Evolutionary conservation across 2,888 invertebrate species (phyloP), one percentile per base, ranked within the genome.

Genomic region (Lutraria lutraria): DNA sequence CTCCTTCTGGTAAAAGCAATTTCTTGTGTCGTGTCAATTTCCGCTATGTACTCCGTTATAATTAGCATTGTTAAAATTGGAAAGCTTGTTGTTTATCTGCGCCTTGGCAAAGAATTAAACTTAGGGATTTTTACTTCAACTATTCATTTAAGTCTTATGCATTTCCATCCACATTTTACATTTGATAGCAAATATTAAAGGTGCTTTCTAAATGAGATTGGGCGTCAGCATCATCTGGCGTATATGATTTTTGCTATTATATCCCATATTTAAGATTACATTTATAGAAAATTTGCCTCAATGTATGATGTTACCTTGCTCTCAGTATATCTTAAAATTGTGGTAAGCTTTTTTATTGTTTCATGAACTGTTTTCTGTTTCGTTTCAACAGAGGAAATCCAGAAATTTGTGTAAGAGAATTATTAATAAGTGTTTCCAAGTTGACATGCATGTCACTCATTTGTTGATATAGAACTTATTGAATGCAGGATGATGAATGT

Each of bases 1-100:
- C 25, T 68, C n/a, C 63, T 68, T 68, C 63, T 68, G 63, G 63
- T 68, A 68, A 68, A 68, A 68, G 63, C 63, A 68, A 68, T 68
- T 68, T 13, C 63, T 68, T 68, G 21, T 25, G 63, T 68, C 63
- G 63, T 25, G 63, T 68, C 25, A n/a, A 25, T 68, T 68, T 68
- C 63, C 63, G 25, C 63, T 68, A 25, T 68, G 63, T 12, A 68
- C n/a, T 68, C 63, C n/a, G 25, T 25, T 25, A n/a, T 12, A 25
- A 25, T 68, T n/a, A 25, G 12, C 63, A 68, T 68, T 25, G 25
- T 0, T 25, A n/a, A 25, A n/a, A 68, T 25, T n/a, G 25, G 19
- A 68, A 10, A 68, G 8, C 43, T 4, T 25, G 8, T 6, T 68
- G 4, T 68, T 68, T 68, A 68, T 68, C 63, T 8, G 25, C 12